Evolutionary conservation across 2,113 vertebrate genomes (phyloP).

Genomic region (Ailuropoda melanoleuca): DNA sequence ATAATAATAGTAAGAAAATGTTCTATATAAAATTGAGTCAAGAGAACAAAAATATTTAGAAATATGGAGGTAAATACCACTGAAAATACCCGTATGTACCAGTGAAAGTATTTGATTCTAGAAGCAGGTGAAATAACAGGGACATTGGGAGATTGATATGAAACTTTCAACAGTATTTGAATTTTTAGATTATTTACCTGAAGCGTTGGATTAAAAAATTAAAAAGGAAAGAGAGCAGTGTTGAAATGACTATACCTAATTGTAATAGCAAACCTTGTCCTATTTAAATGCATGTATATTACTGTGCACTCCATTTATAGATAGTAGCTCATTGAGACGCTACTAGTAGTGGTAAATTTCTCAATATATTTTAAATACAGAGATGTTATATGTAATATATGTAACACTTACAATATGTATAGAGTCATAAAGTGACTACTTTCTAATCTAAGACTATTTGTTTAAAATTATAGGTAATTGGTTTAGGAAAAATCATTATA

Average conservation of each 20-base stretch:
- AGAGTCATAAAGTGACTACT: background rate
- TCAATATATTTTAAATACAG: background rate
- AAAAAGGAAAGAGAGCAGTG: background rate
- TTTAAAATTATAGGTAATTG: background rate
- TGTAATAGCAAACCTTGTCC: background rate
- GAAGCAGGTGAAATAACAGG: background rate
- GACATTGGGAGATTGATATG: background rate
- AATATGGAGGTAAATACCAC: background rate
- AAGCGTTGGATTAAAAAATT: background rate
- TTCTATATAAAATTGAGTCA: background rate
- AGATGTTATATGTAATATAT: background rate
- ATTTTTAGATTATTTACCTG: background rate
- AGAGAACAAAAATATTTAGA: background rate
- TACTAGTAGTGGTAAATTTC: background rate
- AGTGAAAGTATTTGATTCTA: background rate
- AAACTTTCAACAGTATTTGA: background rate
- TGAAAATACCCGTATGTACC: background rate
- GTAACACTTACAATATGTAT: background rate
- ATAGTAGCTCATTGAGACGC: background rate
- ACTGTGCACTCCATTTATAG: background rate
- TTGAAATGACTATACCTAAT: background rate
- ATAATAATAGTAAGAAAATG: background rate
- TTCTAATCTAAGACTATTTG: background rate
- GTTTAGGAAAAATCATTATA: background rate
- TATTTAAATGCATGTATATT: background rate